Percentiles rank a stretch among this genome's conserved stretches.
Conservation (phyloP, 2,113 vertebrate species). For the Larimichthys crocea region DNA sequence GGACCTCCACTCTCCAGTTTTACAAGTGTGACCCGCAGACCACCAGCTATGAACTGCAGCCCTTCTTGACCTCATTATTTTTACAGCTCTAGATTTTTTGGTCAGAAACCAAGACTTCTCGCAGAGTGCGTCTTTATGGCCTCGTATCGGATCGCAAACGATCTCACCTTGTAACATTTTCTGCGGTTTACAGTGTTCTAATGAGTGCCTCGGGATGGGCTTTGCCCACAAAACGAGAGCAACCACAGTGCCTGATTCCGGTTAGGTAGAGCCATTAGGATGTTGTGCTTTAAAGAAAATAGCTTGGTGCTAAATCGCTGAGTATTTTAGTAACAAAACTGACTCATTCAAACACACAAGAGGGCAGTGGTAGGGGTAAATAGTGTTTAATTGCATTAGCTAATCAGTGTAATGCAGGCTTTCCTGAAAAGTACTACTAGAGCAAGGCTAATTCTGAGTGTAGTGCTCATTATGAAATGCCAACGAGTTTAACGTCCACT, state of each 20-base stretch:
- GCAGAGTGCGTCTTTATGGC: constrained; percentile 41
- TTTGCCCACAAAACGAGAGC: constrained; percentile 23
- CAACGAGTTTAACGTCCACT: constrained; percentile 32
- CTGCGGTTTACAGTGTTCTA: constrained; percentile 45
- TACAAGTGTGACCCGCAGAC: constrained; percentile 67
- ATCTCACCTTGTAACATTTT: constrained; percentile 52
- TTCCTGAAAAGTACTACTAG: constrained; percentile 32
- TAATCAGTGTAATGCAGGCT: constrained; percentile 69
- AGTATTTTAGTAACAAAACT: constrained; percentile 59
- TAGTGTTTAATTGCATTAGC: constrained; percentile 69
- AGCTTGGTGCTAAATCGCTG: constrained; percentile 37
- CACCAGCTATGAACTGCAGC: constrained; percentile 65
- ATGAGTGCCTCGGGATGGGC: constrained; percentile 9
- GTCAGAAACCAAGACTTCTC: constrained; percentile 46
- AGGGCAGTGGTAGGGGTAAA: constrained; percentile 50
- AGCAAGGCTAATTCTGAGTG: constrained; percentile 26
- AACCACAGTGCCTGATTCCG: not conserved
- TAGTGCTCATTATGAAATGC: constrained; percentile 51
- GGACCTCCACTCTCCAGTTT: constrained; percentile 55
- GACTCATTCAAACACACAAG: constrained; percentile 45
- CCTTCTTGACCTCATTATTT: constrained; percentile 79
- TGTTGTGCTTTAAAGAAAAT: constrained; percentile 36
- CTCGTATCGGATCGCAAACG: constrained; percentile 44
- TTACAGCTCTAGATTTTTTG: constrained; percentile 58
- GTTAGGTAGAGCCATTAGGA: constrained; percentile 25